These are phyloP conservation scores for Eubucco bourcierii DNA, from an alignment of 2,113 vertebrate genomes.

Conservation along the genomic window DNA sequence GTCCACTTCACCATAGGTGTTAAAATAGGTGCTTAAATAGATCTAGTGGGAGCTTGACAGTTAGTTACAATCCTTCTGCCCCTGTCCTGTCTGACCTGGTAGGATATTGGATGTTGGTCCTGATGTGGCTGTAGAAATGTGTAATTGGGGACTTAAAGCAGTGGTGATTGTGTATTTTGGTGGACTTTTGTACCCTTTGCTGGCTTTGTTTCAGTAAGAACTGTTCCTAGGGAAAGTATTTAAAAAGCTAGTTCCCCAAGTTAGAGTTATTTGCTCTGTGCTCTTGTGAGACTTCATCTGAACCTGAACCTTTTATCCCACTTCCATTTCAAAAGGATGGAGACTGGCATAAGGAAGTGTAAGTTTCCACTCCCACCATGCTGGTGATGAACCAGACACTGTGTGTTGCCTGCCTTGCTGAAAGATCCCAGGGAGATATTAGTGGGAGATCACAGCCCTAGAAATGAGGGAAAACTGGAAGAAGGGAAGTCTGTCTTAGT, in stretches of 20 bases:
- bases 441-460: constrained; percentile 30
- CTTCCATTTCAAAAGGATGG: constrained; percentile 10
- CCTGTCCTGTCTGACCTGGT: neutral
- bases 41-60: neutral
- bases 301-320: constrained; percentile 26
- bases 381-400: constrained; percentile 4
- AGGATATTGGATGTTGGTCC: neutral
- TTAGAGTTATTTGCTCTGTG: neutral
- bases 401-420: constrained; percentile 35
- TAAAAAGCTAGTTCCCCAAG: neutral
- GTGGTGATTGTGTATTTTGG: neutral
- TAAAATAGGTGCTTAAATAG: neutral
- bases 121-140: neutral
- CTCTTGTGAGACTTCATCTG: constrained; percentile 6
- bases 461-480: constrained; percentile 43
- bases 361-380: neutral
- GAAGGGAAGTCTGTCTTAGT: constrained; percentile 25
- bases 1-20: neutral
- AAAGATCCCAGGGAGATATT: constrained; percentile 51
- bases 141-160: neutral
- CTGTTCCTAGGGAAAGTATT: neutral
- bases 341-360: neutral
- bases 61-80: neutral
- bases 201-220: neutral
- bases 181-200: neutral